Percentiles rank a stretch among this genome's conserved stretches.
These are phyloP conservation scores for Agonopterix subpropinquella DNA, from an alignment of 2,888 invertebrate genomes.

Conservation along the genomic window DNA sequence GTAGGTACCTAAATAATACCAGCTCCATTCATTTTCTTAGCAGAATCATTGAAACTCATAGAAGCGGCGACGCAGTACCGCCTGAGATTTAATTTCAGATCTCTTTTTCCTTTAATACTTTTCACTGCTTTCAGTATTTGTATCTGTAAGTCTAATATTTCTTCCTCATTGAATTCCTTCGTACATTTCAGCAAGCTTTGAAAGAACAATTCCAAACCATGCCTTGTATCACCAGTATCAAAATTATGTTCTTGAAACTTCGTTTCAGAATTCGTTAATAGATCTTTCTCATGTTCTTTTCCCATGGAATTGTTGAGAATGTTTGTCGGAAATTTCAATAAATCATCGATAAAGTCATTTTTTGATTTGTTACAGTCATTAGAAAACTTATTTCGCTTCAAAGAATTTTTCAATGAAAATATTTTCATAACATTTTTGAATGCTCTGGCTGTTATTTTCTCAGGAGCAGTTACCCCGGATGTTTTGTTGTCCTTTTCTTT, in stretches of 20 bases:
- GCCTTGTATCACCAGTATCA: too few relatives aligned
- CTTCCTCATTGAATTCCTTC: slow-evolving; percentile 4
- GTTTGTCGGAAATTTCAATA: too few relatives aligned
- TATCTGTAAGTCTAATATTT: slow-evolving; percentile 4
- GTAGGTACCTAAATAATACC: too few relatives aligned
- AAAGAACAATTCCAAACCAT: not conserved
- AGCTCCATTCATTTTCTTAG: not conserved
- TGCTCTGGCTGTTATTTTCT: too few relatives aligned
- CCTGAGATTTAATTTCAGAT: slow-evolving; percentile 1
- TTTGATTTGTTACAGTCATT: too few relatives aligned
- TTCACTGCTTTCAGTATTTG: slow-evolving; percentile 5
- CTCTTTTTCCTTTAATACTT: slow-evolving; percentile 3
- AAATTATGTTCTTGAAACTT: not conserved
- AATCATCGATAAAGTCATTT: too few relatives aligned
- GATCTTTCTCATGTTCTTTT: not conserved
- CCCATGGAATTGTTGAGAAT: too few relatives aligned
- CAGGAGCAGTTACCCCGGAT: too few relatives aligned
- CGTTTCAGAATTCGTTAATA: not conserved
- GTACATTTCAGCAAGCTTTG: not conserved
- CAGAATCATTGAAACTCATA: slow-evolving; percentile 4
- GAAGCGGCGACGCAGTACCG: slow-evolving; percentile 1
- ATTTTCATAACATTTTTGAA: too few relatives aligned
- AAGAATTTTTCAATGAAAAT: too few relatives aligned
- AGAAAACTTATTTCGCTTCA: too few relatives aligned
- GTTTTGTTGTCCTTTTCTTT: too few relatives aligned